Evolutionary conservation across 1,140 invertebrate genomes (phyloP).

Genomic region (Antheraea pernyi): DNA sequence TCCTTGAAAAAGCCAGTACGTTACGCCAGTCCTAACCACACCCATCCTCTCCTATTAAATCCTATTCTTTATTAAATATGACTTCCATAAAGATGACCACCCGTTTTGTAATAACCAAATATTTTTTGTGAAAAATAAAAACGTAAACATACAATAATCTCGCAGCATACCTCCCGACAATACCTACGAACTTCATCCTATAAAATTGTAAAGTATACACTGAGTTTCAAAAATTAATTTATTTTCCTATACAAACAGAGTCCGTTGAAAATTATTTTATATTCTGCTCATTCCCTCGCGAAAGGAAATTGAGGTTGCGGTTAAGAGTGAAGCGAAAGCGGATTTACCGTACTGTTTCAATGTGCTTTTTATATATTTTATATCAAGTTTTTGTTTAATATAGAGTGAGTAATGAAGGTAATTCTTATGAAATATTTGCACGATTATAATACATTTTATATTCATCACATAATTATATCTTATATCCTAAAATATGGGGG

Average conservation of each 20-base stretch:
- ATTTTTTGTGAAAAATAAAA: constrained; percentile 25
- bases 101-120: not conserved
- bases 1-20: constrained; percentile 15
- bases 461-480: no score
- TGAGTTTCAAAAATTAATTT: constrained; percentile 32
- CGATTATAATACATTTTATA: no score
- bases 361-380: not conserved
- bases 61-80: constrained; percentile 12
- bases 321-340: constrained; percentile 8
- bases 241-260: constrained; percentile 26
- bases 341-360: not conserved
- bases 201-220: constrained; percentile 27
- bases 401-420: no score
- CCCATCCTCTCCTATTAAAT: constrained; percentile 27
- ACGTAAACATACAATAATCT: constrained; percentile 18
- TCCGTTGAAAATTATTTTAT: constrained; percentile 31
- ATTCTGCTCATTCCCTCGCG: constrained; percentile 24
- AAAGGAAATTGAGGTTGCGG: constrained; percentile 11
- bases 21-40: no score
- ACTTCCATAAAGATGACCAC: no score
- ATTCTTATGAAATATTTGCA: no score
- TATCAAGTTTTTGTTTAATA: no score
- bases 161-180: not conserved
- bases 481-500: no score
- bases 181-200: constrained; percentile 15